phyloP scores from a whole-genome alignment of 2,113 vertebrate genomes.

The Brienomyrus brachyistius region DNA sequence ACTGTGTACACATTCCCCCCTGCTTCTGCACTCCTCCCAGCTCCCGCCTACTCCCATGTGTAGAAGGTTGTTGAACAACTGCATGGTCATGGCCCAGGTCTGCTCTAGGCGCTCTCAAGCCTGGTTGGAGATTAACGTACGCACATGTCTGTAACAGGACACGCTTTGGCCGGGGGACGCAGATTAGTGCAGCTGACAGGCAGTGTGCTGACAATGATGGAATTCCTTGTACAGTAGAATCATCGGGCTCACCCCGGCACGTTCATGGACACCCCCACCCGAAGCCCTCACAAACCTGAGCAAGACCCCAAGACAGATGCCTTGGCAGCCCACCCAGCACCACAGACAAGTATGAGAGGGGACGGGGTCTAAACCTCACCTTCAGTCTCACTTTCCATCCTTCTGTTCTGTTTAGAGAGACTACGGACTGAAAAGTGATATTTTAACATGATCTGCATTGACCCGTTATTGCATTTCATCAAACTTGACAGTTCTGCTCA shows the following conservation, averaged over 20 bases:
- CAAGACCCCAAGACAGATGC: slow-evolving; percentile 31
- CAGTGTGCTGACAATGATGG: slow-evolving; percentile 12
- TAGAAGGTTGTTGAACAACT: slow-evolving; percentile 15
- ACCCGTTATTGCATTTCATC: neutral
- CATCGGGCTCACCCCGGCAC: neutral
- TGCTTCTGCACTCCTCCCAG: neutral
- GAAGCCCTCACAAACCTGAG: neutral
- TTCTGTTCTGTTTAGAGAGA: neutral
- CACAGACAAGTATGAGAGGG: slow-evolving; percentile 10
- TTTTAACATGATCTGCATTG: neutral
- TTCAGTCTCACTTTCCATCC: slow-evolving; percentile 19
- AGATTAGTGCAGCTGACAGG: slow-evolving; percentile 25
- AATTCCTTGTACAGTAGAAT: slow-evolving; percentile 18
- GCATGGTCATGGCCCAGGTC: neutral
- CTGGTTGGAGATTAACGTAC: slow-evolving; percentile 7
- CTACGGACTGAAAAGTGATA: neutral
- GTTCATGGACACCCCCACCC: slow-evolving; percentile 7
- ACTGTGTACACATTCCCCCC: neutral
- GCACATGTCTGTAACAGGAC: neutral
- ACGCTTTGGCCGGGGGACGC: slow-evolving; percentile 13
- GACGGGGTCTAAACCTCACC: slow-evolving; percentile 19
- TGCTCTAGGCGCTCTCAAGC: neutral
- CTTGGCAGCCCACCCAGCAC: slow-evolving; percentile 17
- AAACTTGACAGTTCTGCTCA: neutral
- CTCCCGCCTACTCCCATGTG: neutral